These are phyloP conservation scores for Rhopalosiphum padi DNA, from an alignment of 1,140 invertebrate genomes.

Conservation along the genomic window DNA sequence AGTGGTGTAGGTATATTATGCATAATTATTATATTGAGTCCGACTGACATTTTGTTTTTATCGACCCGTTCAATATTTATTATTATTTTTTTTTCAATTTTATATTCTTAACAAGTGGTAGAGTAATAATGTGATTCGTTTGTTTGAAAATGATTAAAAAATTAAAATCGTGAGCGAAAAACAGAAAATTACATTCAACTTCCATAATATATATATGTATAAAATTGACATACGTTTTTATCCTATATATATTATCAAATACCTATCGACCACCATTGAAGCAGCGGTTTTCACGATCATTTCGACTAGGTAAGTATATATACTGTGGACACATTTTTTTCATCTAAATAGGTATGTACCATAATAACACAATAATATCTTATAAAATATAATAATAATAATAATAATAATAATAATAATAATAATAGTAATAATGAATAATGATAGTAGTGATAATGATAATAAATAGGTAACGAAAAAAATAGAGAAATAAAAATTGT, in stretches of 20 bases:
- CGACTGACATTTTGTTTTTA: conserved; percentile 8
- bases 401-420: conserved; percentile 27
- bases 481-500: conserved; percentile 36
- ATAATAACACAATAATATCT: conserved; percentile 30
- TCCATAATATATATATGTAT: conserved; percentile 22
- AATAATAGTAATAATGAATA: conserved; percentile 7
- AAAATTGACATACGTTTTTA: conserved; percentile 46
- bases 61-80: conserved; percentile 17
- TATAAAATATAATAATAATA: conserved; percentile 30
- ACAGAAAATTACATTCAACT: conserved; percentile 47
- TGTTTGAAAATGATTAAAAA: conserved; percentile 18
- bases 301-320: neutral
- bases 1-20: conserved; percentile 50
- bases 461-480: conserved; percentile 41
- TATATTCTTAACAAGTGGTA: conserved; percentile 48
- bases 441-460: neutral
- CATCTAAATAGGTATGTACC: conserved; percentile 1
- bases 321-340: conserved; percentile 6
- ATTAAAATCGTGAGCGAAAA: conserved; percentile 50
- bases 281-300: neutral
- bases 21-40: conserved; percentile 10
- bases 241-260: neutral
- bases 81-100: conserved; percentile 19
- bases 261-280: neutral
- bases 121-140: conserved; percentile 45